A percentile compares a stretch with the other conserved stretches of the same genome.
Conservation (phyloP, 2,113 vertebrate species). For the Oceanites oceanicus region DNA sequence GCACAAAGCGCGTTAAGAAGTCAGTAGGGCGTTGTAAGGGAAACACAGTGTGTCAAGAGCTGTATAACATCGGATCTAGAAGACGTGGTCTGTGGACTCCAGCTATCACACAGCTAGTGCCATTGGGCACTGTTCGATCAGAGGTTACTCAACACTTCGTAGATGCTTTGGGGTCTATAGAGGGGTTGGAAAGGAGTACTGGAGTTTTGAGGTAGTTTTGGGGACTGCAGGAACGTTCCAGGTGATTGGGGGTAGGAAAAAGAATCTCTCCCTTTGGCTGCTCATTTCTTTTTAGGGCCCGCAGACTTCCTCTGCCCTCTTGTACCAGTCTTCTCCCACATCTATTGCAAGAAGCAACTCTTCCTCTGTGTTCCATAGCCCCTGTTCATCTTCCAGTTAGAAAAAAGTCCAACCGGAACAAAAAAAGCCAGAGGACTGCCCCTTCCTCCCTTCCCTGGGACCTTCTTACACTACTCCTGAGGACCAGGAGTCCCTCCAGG, state of each 20-base stretch:
- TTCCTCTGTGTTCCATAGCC: background rate
- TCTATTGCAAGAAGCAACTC: background rate
- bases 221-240: background rate
- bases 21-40: too few species aligned
- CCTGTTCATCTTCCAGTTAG: background rate
- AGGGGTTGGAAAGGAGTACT: background rate
- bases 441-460: background rate
- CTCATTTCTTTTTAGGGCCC: background rate
- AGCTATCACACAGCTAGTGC: background rate
- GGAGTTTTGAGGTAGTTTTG: background rate
- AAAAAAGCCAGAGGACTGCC: background rate
- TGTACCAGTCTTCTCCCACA: background rate
- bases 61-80: background rate
- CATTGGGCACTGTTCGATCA: background rate
- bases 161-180: background rate
- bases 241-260: background rate
- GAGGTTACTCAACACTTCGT: background rate
- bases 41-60: background rate
- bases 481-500: background rate
- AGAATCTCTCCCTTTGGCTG: background rate
- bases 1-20: background rate
- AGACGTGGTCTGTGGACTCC: background rate
- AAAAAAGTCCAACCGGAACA: background rate
- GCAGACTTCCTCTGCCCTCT: background rate
- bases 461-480: background rate